Base-by-base conservation (phyloP, 2,888 invertebrate species). In the Tetramorium bicarinatum region DNA sequence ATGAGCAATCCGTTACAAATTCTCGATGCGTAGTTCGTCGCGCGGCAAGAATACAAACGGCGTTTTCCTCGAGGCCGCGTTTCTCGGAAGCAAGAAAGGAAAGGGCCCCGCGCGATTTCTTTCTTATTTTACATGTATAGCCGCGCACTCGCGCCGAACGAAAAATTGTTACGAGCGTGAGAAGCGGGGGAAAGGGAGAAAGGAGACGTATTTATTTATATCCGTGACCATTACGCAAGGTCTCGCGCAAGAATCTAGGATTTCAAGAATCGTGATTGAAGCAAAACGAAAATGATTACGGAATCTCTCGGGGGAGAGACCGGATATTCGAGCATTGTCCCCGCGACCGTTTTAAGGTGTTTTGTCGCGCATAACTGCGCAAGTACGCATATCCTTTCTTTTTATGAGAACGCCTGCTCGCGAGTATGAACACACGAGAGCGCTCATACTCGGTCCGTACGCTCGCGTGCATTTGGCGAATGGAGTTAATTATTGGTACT, bases 401-500 rank as follows among this genome's bases (percentile, higher is more conserved):
- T 85, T 88, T 86, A 90, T 85, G 90, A 85, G 87, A 88, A 87
- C 85, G 85, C 86, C 62, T 82, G 41, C 21, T 62, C 13, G 62
- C 79, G 87, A 29, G 38, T 88, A 89, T 88, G 87, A 88, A 25
- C 91, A 89, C 87, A 87, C 87, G 89, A 91, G 84, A 84, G 59
- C 29, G 66, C 74, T 87, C 75, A 61, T 74, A 59, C 25, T 59
- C 79, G 79, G 13, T 84, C 77, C 81, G 84, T 75, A 69, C 81
- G 71, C 85, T 85, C 84, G 91, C 84, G 89, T 85, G 91, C 89
- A 87, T 91, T 89, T 89, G 89, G 91, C 90, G 89, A 92, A 90
- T 88, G 85, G 91, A 92, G 93, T 93, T 93, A 93, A 94, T 94
- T 94, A 93, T 94, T 93, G 92, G 93, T 93, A 94, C 93, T 94